Evolutionary conservation across 2,888 invertebrate genomes (phyloP), one percentile per base, ranked within the genome.

Genomic region (Lysandra coridon): DNA sequence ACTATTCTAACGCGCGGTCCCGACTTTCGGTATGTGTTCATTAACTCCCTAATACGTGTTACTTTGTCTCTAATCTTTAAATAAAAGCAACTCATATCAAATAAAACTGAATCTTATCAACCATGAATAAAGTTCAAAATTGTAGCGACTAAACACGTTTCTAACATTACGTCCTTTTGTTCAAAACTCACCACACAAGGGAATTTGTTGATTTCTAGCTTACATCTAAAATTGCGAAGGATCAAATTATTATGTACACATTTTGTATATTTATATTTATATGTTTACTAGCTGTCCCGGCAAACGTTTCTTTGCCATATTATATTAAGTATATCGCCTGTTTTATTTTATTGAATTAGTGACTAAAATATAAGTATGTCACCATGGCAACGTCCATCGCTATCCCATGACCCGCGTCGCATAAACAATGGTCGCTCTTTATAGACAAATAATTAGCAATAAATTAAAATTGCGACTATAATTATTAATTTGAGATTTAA

Each of bases 11-110:
- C 86, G 84, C 86, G 84, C 84, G 85, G 81, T 85, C 83, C 87
- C 88, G 90, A 91, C 91, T 92, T 91, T 91, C 86, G 91, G 91
- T 89, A 90, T 92, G 91, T 90, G 89, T 92, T 92, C 92, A 92
- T 91, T 91, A 91, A 90, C 88, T 88, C 87, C 87, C 89, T 92
- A 92, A 92, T 92, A 91, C 91, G 88, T 91, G 91, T 91, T 92
- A 91, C 91, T 91, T 90, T 88, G 88, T 89, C 76, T 85, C 91
- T 92, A 92, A 92, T 92, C 91, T 91, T 88, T 87, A 86, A 85
- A 88, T 90, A 88, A 90, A 91, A 86, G 83, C 40, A n/a, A 1
- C 44, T 10, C 82, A 78, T 73, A 64, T 5, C 2, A 1, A 2
- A 2, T 53, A 81, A 82, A 78, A 1, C 80, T 2, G 86, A 89